Conservation (phyloP, 2,888 invertebrate genomes). For the Vanessa cardui region DNA sequence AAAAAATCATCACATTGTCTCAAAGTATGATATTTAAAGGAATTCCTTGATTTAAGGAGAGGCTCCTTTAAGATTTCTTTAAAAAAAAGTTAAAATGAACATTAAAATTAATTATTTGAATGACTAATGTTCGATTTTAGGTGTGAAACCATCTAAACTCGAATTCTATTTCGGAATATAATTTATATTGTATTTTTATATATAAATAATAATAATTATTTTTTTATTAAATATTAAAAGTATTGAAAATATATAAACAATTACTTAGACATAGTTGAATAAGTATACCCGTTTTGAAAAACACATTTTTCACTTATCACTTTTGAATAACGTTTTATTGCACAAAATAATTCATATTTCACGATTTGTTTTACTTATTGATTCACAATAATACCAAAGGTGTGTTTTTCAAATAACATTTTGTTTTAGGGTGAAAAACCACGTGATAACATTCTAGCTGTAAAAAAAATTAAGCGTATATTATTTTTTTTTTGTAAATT, state of each 20-base stretch:
- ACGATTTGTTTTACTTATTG: background rate
- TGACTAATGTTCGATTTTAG: no score
- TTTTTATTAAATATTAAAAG: background rate
- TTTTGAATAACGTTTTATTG: background rate
- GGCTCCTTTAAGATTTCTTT: background rate
- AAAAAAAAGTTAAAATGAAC: no score
- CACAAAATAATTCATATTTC: no score
- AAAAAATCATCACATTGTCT: background rate
- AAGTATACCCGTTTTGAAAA: constrained; percentile 25
- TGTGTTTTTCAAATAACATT: constrained; percentile 23
- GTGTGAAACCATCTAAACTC: no score
- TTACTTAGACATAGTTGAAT: constrained; percentile 10
- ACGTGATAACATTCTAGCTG: constrained; percentile 74
- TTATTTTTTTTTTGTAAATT: constrained; percentile 55
- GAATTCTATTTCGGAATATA: no score
- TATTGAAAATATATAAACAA: constrained; percentile 3
- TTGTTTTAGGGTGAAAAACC: constrained; percentile 62
- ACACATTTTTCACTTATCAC: constrained; percentile 15
- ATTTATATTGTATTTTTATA: no score
- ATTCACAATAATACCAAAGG: constrained; percentile 15
- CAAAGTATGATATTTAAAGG: background rate
- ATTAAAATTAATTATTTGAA: no score
- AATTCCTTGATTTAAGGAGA: background rate
- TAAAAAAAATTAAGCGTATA: constrained; percentile 56
- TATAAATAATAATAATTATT: no score